Evolutionary conservation across 92 coral and sea anemone species (phyloP), one percentile per base, ranked within the genome.

Genomic region (Phymanthus crucifer): DNA sequence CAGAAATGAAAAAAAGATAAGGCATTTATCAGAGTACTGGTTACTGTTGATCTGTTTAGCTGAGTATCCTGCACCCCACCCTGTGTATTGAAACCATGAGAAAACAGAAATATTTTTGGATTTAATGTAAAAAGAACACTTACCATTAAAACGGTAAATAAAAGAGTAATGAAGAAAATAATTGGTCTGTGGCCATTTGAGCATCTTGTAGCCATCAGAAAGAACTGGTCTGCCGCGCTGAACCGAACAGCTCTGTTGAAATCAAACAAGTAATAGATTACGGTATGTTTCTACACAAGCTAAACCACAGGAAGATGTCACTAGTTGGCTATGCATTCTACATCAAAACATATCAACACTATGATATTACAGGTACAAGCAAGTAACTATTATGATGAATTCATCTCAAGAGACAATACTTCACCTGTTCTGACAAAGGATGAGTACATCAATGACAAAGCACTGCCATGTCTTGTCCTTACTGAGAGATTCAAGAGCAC

Each of bases 391-490:
- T 26, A 36, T 73, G 23, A 61, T 40, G 23, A 40, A 75, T 31
- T 13, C n/a, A n/a, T n/a, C n/a, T n/a, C n/a, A n/a, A n/a, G n/a
- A n/a, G n/a, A n/a, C n/a, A n/a, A n/a, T n/a, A n/a, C n/a, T 26
- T 73, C 83, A 96, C 99, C 99, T 89, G 91, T 92, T 92, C 70
- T 86, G 97, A 71, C 98, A 96, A 71, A 93, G 90, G 57, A 96
- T 87, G 32, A 96, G 92, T 31, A 96, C 87, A 78, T 96, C 99
- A 32, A 92, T 91, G 75, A 96, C 84, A 79, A 96, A 96, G 86
- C 96, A 89, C 87, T 96, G 99, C 99, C 99, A 96, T 3, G 99
- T 88, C 82, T 94, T 91, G 90, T 96, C 99, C 80, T 96, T 96
- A 34, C 94, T 96, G 33, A 96, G 93, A 18, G 89, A 78, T 23